Evolutionary conservation across 2,888 invertebrate genomes (phyloP).

Genomic region (Electrophaes corylata): DNA sequence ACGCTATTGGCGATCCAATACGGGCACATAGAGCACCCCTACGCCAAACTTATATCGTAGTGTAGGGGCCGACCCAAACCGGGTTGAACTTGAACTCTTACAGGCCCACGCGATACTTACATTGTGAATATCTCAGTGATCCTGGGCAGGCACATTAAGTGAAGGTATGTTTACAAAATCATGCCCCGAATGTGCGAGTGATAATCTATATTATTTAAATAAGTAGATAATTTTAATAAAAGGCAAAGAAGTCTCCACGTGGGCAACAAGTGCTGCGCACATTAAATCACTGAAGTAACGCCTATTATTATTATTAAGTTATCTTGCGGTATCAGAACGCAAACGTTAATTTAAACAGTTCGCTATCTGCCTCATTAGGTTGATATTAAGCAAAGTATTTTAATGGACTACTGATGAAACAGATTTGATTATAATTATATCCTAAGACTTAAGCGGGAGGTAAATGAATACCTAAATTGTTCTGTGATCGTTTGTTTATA

Average conservation of each 20-base stretch:
- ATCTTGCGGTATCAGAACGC: slow-evolving; percentile 28
- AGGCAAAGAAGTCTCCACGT: slow-evolving; percentile 35
- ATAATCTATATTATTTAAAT: slow-evolving; percentile 55
- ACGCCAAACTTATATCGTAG: slow-evolving; percentile 85
- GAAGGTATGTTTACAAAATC: slow-evolving; percentile 48
- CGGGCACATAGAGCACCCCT: slow-evolving; percentile 92
- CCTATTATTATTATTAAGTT: slow-evolving; percentile 39
- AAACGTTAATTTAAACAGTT: slow-evolving; percentile 17
- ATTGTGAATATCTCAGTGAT: slow-evolving; percentile 37
- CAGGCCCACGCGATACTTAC: slow-evolving; percentile 2
- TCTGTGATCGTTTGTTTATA: slow-evolving; percentile 22
- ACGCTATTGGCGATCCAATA: slow-evolving; percentile 95
- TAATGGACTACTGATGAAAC: slow-evolving; percentile 19
- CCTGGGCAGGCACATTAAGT: slow-evolving; percentile 35
- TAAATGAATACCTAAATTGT: slow-evolving; percentile 11
- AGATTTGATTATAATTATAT: slow-evolving; percentile 11
- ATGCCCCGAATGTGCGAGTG: slow-evolving; percentile 50
- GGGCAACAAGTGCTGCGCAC: slow-evolving; percentile 46
- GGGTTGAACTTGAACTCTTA: slow-evolving; percentile 3
- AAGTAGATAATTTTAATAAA: slow-evolving; percentile 56
- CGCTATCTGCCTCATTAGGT: slow-evolving; percentile 19
- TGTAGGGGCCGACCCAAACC: slow-evolving; percentile 30
- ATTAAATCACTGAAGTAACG: slow-evolving; percentile 44
- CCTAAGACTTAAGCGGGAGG: slow-evolving; percentile 1
- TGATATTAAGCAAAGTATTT: slow-evolving; percentile 10